A percentile compares a stretch with the other conserved stretches of the same genome.
Evolutionary conservation across 2,113 vertebrate species (phyloP).

Genomic region (Noturus placidus): DNA sequence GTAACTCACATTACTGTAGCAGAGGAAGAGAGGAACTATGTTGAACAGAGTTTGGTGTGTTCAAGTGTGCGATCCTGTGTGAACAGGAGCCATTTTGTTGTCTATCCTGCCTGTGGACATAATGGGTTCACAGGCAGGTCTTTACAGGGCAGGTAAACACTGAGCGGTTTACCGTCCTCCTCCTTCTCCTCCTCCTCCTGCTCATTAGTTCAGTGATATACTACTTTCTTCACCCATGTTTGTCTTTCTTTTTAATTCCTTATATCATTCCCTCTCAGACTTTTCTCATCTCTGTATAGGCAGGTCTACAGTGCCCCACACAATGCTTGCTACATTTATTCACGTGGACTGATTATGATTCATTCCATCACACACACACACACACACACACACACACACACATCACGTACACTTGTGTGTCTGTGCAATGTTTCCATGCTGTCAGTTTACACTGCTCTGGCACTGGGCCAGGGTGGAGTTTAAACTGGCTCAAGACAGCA

Average conservation of each 20-base stretch:
- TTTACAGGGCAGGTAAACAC: conserved; percentile 46
- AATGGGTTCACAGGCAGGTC: conserved; percentile 46
- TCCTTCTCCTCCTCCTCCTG: conserved; percentile 23
- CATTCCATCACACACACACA: conserved; percentile 15
- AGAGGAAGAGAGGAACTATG: background rate
- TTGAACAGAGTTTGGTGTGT: background rate
- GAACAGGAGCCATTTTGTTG: conserved; percentile 4
- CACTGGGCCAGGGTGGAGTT: conserved; percentile 50
- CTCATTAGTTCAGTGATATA: conserved; percentile 30
- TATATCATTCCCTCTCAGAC: background rate
- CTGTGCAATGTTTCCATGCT: conserved; percentile 65
- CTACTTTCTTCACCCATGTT: background rate
- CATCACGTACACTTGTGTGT: conserved; percentile 28
- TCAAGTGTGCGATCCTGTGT: conserved; percentile 13
- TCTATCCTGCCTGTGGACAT: conserved; percentile 27
- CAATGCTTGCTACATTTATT: background rate
- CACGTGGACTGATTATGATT: conserved; percentile 23
- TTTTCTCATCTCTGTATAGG: no score
- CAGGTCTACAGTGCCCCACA: background rate
- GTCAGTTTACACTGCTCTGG: conserved; percentile 66
- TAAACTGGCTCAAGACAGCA: conserved; percentile 38
- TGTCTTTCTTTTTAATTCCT: background rate
- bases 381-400: background rate
- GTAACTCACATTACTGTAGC: conserved; percentile 11
- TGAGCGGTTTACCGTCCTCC: background rate